phyloP scores from a whole-genome alignment of 1,140 invertebrate species.

The Protaetia brevitarsis region DNA sequence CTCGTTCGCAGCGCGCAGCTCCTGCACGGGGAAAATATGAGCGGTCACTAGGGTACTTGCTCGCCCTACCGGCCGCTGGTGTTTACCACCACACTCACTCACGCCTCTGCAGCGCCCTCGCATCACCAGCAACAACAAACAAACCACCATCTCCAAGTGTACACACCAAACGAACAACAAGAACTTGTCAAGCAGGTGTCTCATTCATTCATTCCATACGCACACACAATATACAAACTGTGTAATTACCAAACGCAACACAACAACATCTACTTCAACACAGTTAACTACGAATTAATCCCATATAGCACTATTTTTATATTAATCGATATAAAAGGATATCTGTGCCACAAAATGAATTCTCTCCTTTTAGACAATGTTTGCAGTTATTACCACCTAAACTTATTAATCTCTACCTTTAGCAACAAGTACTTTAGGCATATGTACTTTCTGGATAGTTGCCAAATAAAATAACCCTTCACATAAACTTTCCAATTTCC shows the following conservation, averaged over 20 bases:
- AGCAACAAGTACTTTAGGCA: too few relatives aligned
- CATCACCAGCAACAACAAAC: not conserved
- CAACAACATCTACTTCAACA: slow-evolving; percentile 26
- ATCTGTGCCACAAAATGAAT: not conserved
- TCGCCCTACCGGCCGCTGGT: slow-evolving; percentile 25
- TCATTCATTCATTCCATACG: not conserved
- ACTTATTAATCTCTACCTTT: too few relatives aligned
- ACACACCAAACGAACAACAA: not conserved
- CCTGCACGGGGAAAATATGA: slow-evolving; percentile 54
- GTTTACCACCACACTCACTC: slow-evolving; percentile 30
- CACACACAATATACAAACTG: slow-evolving; percentile 20
- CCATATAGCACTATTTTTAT: not conserved
- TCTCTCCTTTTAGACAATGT: too few relatives aligned
- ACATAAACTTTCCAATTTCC: too few relatives aligned
- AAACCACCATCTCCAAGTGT: slow-evolving; percentile 7
- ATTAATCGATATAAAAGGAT: not conserved
- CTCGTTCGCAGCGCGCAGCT: slow-evolving; percentile 78
- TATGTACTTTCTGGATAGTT: too few relatives aligned
- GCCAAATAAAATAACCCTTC: too few relatives aligned
- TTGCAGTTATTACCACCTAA: too few relatives aligned
- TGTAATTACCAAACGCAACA: slow-evolving; percentile 10
- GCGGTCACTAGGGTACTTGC: slow-evolving; percentile 24
- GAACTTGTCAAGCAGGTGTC: not conserved
- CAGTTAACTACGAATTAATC: slow-evolving; percentile 9
- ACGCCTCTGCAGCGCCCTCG: slow-evolving; percentile 7